Evolutionary conservation across 2,113 vertebrate genomes (phyloP), one percentile per base, ranked within the genome.

Genomic region (Heptranchias perlo): DNA sequence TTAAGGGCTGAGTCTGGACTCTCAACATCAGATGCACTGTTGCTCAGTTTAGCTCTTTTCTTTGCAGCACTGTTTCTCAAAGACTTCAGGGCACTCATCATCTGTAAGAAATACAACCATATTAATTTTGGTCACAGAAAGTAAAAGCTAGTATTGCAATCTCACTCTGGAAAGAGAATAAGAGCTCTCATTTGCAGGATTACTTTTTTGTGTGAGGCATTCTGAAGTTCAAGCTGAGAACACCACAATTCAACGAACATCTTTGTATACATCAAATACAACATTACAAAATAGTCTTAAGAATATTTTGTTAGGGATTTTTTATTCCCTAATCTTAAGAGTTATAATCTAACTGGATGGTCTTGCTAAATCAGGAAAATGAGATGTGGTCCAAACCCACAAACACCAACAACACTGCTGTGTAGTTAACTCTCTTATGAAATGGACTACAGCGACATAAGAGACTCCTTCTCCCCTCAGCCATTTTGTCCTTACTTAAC

Each of bases 21-120:
- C 96, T 98, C 98, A 23, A 97, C 97, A 25, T 98, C 98, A 0
- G 98, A 97, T 44, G 98, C 86, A 96, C 97, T 97, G 84, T 98
- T 96, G 96, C 97, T 98, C 3, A 98, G 97, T 97, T 98, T 98
- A 0, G 99, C 99, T 96, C 98, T 98, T 97, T 99, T 99, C 97
- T 98, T 99, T 64, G 99, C 99, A 0, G 99, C 99, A 0, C 98
- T 99, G 96, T 97, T 99, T 16, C 98, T 98, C 87, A 99, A 97
- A 7, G 98, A 98, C 0, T 98, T 97, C 21, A 99, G 98, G 0
- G 98, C 99, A 96, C 97, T 99, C 96, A 98, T 97, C 99, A 99
- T 99, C 99, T 99, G 96, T 0, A 69, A 54, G 64, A 96, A 84
- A 89, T 76, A 58, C 1, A 49, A 58, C 6, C 52, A 49, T 28